Conservation (phyloP, 2,888 invertebrate genomes). For the Caenorhabditis drosophilae region DNA sequence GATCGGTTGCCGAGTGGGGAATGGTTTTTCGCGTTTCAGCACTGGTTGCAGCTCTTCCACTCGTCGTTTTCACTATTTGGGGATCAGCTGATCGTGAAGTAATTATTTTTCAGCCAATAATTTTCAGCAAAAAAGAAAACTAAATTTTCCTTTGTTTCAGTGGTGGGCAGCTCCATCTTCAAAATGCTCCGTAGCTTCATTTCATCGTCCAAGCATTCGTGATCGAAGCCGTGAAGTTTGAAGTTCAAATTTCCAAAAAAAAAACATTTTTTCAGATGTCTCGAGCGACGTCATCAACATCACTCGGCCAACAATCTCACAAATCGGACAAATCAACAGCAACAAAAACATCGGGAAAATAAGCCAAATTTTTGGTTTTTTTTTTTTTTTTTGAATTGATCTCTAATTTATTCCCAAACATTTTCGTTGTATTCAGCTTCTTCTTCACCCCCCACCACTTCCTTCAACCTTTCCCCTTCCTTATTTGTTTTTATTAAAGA, state of each 20-base stretch:
- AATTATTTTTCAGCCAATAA: too few relatives aligned
- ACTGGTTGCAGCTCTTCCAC: constrained; percentile 61
- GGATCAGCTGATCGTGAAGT: constrained; percentile 61
- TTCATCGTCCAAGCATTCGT: constrained; percentile 30
- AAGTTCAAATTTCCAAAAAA: constrained; percentile 1
- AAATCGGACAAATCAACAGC: constrained; percentile 1
- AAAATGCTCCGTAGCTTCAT: constrained; percentile 52
- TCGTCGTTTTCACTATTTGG: constrained; percentile 62
- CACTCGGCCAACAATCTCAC: constrained; percentile 19
- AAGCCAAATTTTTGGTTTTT: neutral
- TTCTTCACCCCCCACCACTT: too few relatives aligned
- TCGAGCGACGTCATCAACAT: constrained; percentile 39
- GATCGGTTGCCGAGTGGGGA: constrained; percentile 59
- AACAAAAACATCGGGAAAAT: too few relatives aligned
- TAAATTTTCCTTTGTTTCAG: constrained; percentile 28
- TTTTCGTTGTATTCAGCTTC: too few relatives aligned
- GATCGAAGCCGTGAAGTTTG: constrained; percentile 25
- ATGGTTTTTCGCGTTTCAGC: constrained; percentile 64
- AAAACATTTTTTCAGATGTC: constrained; percentile 26
- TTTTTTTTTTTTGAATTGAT: neutral
- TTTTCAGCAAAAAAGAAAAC: neutral
- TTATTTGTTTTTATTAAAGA: too few relatives aligned
- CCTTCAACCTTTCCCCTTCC: too few relatives aligned
- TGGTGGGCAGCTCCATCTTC: constrained; percentile 64
- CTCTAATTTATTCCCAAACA: too few relatives aligned